phyloP scores from a whole-genome alignment of 53 echinoderm and acorn worm species.

The Temnopleurus reevesii region DNA sequence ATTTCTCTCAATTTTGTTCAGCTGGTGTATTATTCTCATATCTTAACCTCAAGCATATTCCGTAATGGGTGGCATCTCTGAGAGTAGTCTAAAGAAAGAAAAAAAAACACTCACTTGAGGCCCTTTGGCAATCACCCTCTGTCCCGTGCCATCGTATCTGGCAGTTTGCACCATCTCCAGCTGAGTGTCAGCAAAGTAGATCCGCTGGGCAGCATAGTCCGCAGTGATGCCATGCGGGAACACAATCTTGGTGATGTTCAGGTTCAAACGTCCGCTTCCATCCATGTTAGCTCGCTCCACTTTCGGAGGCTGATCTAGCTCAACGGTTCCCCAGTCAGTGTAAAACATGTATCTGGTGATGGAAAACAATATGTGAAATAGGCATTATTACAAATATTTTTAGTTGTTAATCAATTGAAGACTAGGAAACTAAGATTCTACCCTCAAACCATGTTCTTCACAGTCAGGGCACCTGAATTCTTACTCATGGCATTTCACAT shows the following conservation, averaged over 20 bases:
- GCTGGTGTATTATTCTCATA: no score
- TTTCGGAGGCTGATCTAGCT: neutral
- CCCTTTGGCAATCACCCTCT: slow-evolving; percentile 64
- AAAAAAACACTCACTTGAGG: slow-evolving; percentile 46
- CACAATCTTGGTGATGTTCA: slow-evolving; percentile 72
- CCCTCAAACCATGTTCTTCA: no score
- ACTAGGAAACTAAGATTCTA: no score
- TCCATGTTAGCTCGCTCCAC: slow-evolving; percentile 76
- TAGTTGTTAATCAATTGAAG: no score
- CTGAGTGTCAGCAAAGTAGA: slow-evolving; percentile 86
- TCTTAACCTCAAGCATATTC: no score
- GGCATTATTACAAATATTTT: no score
- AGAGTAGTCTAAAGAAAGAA: neutral
- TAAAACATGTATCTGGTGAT: slow-evolving; percentile 76
- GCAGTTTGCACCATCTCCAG: slow-evolving; percentile 76
- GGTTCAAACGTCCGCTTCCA: slow-evolving; percentile 54
- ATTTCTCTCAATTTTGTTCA: no score
- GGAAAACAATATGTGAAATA: neutral
- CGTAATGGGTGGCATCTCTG: no score
- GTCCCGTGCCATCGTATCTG: slow-evolving; percentile 68
- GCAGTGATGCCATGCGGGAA: slow-evolving; percentile 81
- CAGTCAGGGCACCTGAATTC: no score
- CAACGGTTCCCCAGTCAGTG: slow-evolving; percentile 64
- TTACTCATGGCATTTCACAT: no score
- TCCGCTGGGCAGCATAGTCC: slow-evolving; percentile 66